Conservation (phyloP, 1,140 invertebrate species). For the Aphelenchoides avenae region DNA sequence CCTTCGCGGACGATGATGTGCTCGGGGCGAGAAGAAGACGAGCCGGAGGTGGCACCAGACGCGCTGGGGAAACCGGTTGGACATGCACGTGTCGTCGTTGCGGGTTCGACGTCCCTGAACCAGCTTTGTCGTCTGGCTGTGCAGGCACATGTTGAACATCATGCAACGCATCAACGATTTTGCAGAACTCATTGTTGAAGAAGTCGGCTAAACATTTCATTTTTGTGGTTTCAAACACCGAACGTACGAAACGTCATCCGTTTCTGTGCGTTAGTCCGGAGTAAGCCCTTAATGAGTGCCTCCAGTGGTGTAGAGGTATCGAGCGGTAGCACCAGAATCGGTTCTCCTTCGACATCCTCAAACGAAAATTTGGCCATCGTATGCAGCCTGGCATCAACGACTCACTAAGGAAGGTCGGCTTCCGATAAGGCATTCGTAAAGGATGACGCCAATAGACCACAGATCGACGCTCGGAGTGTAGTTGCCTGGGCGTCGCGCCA, state of each 20-base stretch:
- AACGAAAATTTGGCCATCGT: constrained; percentile 3
- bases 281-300: constrained; percentile 76
- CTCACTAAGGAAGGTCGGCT: constrained; percentile 79
- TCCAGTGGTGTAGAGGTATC: constrained; percentile 81
- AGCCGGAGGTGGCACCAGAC: too few species aligned
- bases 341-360: constrained; percentile 86
- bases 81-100: too few species aligned
- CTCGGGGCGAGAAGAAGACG: too few species aligned
- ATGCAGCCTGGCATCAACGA: too few species aligned
- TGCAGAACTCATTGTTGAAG: constrained; percentile 47
- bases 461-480: constrained; percentile 87
- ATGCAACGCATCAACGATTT: too few species aligned
- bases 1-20: too few species aligned
- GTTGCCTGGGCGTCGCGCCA: too few species aligned
- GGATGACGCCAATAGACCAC: constrained; percentile 96
- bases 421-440: constrained; percentile 95
- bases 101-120: too few species aligned
- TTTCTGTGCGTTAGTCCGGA: constrained; percentile 85
- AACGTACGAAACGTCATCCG: constrained; percentile 76
- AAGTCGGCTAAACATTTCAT: constrained; percentile 43
- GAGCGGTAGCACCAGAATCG: constrained; percentile 78
- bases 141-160: too few species aligned
- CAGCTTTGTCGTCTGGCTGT: too few species aligned
- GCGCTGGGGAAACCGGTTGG: too few species aligned
- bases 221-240: neutral